phyloP scores from a whole-genome alignment of 2,113 vertebrate genomes.

The Poecile atricapillus region DNA sequence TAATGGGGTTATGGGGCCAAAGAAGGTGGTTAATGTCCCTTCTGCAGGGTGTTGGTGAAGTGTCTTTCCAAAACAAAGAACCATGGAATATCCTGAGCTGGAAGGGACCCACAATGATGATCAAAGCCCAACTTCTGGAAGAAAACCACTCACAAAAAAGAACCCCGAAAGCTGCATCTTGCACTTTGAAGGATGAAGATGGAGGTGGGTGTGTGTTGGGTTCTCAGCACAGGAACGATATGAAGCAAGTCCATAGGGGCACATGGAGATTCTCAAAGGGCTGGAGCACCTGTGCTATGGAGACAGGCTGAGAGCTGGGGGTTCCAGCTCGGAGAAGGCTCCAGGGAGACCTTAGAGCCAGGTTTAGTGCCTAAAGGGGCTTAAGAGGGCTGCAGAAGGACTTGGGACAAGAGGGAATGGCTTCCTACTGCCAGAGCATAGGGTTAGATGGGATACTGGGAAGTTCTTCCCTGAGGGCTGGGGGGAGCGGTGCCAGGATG shows the following conservation, averaged over 20 bases:
- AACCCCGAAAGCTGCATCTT: not conserved
- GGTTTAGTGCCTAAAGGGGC: not conserved
- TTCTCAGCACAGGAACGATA: not conserved
- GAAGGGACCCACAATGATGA: not conserved
- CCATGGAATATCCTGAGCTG: not conserved
- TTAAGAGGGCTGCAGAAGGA: not conserved
- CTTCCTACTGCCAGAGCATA: not conserved
- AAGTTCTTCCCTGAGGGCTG: not conserved
- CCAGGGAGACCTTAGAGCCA: not conserved
- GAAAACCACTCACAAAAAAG: fast-evolving
- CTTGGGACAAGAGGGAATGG: too few relatives aligned
- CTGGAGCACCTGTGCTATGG: not conserved
- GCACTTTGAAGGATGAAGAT: not conserved
- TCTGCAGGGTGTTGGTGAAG: not conserved
- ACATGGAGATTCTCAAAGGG: fast-evolving
- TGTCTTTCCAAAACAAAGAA: not conserved
- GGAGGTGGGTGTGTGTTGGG: not conserved
- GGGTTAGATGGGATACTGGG: not conserved
- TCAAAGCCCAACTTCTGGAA: not conserved
- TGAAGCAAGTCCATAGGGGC: not conserved
- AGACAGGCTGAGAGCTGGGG: not conserved
- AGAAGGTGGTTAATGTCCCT: not conserved
- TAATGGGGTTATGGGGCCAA: not conserved
- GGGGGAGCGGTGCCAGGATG: too few relatives aligned
- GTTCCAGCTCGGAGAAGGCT: not conserved